phyloP scores from a whole-genome alignment of 2,888 invertebrate genomes.

The Nephrotoma guestfalica region DNA sequence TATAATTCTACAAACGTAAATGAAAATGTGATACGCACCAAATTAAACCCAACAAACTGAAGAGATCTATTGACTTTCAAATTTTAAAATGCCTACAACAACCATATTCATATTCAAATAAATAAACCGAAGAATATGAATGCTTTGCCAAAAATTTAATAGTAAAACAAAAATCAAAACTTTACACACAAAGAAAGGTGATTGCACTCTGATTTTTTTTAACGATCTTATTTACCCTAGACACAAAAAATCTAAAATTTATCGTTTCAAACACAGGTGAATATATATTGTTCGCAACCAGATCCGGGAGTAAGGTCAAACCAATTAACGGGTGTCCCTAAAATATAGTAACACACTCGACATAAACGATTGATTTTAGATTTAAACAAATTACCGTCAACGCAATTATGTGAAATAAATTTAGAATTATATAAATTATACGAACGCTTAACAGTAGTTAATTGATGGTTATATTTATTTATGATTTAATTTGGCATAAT shows the following conservation, averaged over 20 bases:
- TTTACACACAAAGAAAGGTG: neutral
- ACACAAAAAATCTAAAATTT: neutral
- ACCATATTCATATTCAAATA: neutral
- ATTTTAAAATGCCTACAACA: neutral
- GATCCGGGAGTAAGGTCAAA: neutral
- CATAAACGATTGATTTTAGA: too few relatives aligned
- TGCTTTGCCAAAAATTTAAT: neutral
- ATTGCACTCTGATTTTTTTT: neutral
- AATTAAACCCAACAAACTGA: too few relatives aligned
- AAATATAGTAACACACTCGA: too few relatives aligned
- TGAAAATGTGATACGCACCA: too few relatives aligned
- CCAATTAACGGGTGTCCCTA: neutral
- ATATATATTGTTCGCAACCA: neutral
- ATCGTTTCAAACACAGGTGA: neutral
- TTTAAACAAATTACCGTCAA: neutral
- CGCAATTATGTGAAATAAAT: neutral
- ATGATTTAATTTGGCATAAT: neutral
- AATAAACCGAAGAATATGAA: neutral
- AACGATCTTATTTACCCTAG: neutral
- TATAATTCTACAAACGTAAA: too few relatives aligned
- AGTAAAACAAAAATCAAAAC: neutral
- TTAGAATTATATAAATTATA: neutral
- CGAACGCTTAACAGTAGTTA: neutral
- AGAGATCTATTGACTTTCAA: too few relatives aligned
- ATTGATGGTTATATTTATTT: neutral